These are phyloP conservation scores for Melanostoma scalare DNA, from an alignment of 2,888 invertebrate species.

Conservation along the genomic window DNA sequence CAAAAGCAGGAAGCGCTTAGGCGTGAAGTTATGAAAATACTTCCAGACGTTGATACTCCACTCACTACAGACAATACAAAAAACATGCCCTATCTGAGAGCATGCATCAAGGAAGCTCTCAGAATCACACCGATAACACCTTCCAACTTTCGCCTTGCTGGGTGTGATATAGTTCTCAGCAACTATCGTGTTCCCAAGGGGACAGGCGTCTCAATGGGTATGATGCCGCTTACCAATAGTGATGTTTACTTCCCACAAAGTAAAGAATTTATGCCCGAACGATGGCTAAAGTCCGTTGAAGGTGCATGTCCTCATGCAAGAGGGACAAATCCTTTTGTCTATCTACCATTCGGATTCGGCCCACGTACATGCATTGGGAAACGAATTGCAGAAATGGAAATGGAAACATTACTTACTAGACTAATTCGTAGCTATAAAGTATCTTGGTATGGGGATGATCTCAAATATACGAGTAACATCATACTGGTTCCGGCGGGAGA, in stretches of 20 bases:
- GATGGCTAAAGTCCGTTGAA: conserved; percentile 85
- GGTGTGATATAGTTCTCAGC: conserved; percentile 84
- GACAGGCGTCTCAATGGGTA: conserved; percentile 89
- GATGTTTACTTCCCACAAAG: conserved; percentile 86
- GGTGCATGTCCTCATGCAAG: conserved; percentile 75
- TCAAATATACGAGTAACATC: conserved; percentile 77
- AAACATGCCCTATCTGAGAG: conserved; percentile 86
- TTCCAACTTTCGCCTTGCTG: conserved; percentile 84
- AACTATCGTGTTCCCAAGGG: conserved; percentile 86
- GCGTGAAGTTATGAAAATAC: conserved; percentile 83
- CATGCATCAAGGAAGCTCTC: conserved; percentile 89
- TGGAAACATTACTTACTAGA: conserved; percentile 83
- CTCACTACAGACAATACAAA: conserved; percentile 82
- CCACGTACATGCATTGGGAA: conserved; percentile 88
- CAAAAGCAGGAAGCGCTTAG: conserved; percentile 86
- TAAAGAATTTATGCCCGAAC: conserved; percentile 87
- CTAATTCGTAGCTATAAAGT: conserved; percentile 79
- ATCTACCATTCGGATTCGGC: conserved; percentile 88
- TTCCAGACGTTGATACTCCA: conserved; percentile 80
- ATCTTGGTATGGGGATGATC: conserved; percentile 75
- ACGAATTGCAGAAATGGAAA: conserved; percentile 89
- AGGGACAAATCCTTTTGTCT: conserved; percentile 77
- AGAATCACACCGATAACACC: conserved; percentile 85
- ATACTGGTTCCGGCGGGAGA: conserved; percentile 80
- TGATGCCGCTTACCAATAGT: conserved; percentile 84